Evolutionary conservation across 2,113 vertebrate genomes (phyloP).

Genomic region (Lepisosteus osseus): DNA sequence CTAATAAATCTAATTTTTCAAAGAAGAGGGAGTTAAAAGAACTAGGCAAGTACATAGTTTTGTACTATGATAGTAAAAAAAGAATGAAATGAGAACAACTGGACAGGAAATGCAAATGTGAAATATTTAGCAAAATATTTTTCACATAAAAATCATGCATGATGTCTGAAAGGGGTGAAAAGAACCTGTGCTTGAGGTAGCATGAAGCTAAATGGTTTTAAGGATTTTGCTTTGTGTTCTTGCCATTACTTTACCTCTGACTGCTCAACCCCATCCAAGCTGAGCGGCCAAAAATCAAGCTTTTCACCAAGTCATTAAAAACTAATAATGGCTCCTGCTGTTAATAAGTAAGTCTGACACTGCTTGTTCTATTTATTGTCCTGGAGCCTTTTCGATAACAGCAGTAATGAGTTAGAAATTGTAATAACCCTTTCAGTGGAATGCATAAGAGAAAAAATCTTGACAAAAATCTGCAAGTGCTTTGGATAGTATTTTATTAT

Average conservation of each 20-base stretch:
- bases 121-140: too few species aligned
- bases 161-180: too few species aligned
- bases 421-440: background rate
- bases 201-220: too few species aligned
- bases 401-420: background rate
- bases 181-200: too few species aligned
- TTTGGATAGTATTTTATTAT: too few species aligned
- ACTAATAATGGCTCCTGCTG: background rate
- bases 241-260: background rate
- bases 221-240: background rate
- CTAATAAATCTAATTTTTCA: conserved; percentile 26
- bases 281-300: background rate
- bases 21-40: conserved; percentile 1
- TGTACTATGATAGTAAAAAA: background rate
- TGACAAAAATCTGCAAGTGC: too few species aligned
- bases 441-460: too few species aligned
- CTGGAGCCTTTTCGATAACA: background rate
- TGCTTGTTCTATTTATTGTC: background rate
- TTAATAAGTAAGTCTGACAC: conserved; percentile 1
- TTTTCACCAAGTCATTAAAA: conserved; percentile 12
- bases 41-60: too few species aligned
- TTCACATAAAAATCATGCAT: too few species aligned
- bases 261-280: background rate
- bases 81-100: background rate
- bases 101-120: too few species aligned